Evolutionary conservation across 2,888 invertebrate species (phyloP).

Genomic region (Coenonympha glycerion): DNA sequence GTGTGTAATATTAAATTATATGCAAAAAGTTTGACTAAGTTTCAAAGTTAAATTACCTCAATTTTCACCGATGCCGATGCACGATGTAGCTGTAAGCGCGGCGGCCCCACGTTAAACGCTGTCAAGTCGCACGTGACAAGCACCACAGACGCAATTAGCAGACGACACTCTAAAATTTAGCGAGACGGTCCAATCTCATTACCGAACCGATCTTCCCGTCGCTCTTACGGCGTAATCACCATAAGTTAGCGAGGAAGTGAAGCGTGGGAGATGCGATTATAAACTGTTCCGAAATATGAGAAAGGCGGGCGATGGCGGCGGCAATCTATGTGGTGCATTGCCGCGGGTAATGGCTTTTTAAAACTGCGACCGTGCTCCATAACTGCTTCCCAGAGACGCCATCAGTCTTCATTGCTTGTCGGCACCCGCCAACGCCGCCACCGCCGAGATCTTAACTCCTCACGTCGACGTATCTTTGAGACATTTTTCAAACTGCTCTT

Average conservation of each 20-base stretch:
- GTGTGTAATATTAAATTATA: neutral
- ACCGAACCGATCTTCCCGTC: constrained; percentile 73
- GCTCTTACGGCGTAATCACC: constrained; percentile 74
- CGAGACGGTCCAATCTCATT: constrained; percentile 74
- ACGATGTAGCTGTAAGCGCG: neutral
- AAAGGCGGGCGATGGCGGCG: constrained; percentile 42
- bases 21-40: neutral
- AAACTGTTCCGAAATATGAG: constrained; percentile 75
- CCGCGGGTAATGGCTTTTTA: constrained; percentile 75
- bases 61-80: neutral
- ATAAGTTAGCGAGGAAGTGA: constrained; percentile 74
- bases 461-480: constrained; percentile 34
- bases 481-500: constrained; percentile 28
- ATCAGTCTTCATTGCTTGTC: constrained; percentile 77
- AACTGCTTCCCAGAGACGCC: constrained; percentile 72
- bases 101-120: constrained; percentile 11
- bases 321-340: constrained; percentile 72
- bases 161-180: constrained; percentile 73
- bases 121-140: constrained; percentile 33
- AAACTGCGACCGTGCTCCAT: constrained; percentile 76
- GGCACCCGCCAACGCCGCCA: constrained; percentile 62
- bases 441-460: constrained; percentile 66
- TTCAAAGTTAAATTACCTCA: too few relatives aligned
- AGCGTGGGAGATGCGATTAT: constrained; percentile 74
- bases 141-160: constrained; percentile 69